Evolutionary conservation across 2,888 invertebrate species (phyloP).

Genomic region (Anagyrus pseudococci): DNA sequence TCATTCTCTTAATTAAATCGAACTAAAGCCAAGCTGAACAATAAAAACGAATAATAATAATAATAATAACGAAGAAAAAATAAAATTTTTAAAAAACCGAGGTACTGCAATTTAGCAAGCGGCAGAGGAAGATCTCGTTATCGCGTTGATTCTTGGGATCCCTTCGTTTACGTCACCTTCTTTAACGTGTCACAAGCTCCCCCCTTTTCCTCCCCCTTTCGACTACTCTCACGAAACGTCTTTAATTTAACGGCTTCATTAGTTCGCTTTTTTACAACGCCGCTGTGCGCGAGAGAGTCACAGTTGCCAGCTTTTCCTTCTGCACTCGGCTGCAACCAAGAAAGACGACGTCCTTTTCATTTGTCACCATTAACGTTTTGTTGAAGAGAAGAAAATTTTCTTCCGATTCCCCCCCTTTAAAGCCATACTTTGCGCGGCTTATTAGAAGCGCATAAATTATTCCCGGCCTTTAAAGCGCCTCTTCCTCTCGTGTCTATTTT

Average conservation of each 20-base stretch:
- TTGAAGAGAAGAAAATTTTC: too few relatives aligned
- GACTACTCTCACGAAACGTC: background rate
- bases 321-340: too few relatives aligned
- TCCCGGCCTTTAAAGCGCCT: too few relatives aligned
- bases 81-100: background rate
- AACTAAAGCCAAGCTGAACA: background rate
- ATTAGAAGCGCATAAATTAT: too few relatives aligned
- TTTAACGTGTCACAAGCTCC: constrained; percentile 5
- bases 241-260: constrained; percentile 8
- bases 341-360: too few relatives aligned
- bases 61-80: background rate
- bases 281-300: background rate
- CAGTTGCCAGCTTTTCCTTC: too few relatives aligned
- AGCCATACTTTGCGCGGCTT: too few relatives aligned
- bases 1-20: constrained; percentile 12
- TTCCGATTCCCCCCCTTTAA: too few relatives aligned
- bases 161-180: constrained; percentile 4
- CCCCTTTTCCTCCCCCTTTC: too few relatives aligned
- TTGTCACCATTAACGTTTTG: too few relatives aligned
- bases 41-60: background rate
- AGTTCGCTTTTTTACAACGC: background rate
- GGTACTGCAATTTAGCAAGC: background rate
- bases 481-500: too few relatives aligned
- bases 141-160: background rate
- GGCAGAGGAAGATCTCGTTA: constrained; percentile 16